Evolutionary conservation across 1,140 invertebrate species (phyloP).

Genomic region (Pomacea maculata): DNA sequence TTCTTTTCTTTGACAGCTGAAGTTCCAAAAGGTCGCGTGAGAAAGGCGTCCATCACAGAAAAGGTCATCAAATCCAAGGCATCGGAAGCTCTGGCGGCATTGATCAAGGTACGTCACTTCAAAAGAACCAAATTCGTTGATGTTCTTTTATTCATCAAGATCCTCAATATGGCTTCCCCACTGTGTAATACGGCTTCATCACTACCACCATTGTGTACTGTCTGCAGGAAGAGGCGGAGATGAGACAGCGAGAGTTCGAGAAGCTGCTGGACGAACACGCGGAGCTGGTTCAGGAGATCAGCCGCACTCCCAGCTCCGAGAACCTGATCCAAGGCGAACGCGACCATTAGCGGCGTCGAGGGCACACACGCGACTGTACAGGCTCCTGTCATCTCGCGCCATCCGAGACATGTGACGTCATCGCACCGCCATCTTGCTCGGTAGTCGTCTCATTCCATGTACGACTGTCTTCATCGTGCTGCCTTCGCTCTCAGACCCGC

Average conservation of each 20-base stretch:
- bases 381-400: too few species aligned
- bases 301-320: slow-evolving; percentile 45
- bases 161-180: too few species aligned
- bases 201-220: too few species aligned
- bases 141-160: too few species aligned
- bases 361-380: too few species aligned
- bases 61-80: slow-evolving; percentile 50
- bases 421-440: too few species aligned
- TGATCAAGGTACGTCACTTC: slow-evolving; percentile 39
- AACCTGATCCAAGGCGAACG: slow-evolving; percentile 36
- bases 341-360: slow-evolving; percentile 9
- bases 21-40: slow-evolving; percentile 48
- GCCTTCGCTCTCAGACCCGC: too few species aligned
- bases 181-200: too few species aligned
- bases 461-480: too few species aligned
- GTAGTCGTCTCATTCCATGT: too few species aligned
- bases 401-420: too few species aligned
- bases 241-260: slow-evolving; percentile 50
- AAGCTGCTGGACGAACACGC: slow-evolving; percentile 54
- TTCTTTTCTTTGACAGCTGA: slow-evolving; percentile 34
- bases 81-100: slow-evolving; percentile 49
- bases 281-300: slow-evolving; percentile 55
- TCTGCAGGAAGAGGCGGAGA: slow-evolving; percentile 48
- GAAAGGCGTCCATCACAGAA: slow-evolving; percentile 53
- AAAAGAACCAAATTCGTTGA: too few species aligned